Percentiles rank a stretch among this genome's conserved stretches.
These are phyloP conservation scores for Thera obeliscata DNA, from an alignment of 2,888 invertebrate species.

Conservation along the genomic window DNA sequence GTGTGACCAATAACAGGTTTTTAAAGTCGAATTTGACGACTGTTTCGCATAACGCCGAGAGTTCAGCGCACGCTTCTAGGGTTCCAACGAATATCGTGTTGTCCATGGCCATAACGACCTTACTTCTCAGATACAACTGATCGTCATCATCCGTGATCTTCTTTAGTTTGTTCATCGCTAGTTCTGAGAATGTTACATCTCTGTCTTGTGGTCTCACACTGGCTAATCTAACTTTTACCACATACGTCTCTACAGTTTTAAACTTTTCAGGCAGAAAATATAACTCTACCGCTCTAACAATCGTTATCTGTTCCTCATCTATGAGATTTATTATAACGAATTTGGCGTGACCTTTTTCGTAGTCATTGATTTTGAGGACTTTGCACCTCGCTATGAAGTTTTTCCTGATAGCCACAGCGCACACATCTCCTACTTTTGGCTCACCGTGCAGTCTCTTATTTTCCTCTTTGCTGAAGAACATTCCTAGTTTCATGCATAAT, in stretches of 20 bases:
- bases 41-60: constrained; percentile 74
- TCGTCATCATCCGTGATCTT: constrained; percentile 59
- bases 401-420: constrained; percentile 77
- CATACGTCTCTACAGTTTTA: constrained; percentile 72
- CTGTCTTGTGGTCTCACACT: constrained; percentile 70
- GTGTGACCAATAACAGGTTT: constrained; percentile 73
- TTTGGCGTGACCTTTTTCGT: constrained; percentile 60
- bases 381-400: constrained; percentile 83
- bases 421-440: constrained; percentile 83
- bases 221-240: constrained; percentile 65
- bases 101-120: constrained; percentile 84
- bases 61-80: constrained; percentile 82
- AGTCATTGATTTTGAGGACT: constrained; percentile 74
- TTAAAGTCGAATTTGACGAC: constrained; percentile 84
- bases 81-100: constrained; percentile 87
- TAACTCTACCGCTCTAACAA: constrained; percentile 67
- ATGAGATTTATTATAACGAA: constrained; percentile 81
- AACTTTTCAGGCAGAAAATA: constrained; percentile 81
- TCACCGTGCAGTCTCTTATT: constrained; percentile 67
- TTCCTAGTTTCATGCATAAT: constrained; percentile 68
- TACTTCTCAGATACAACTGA: constrained; percentile 69
- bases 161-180: constrained; percentile 60
- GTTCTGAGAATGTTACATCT: constrained; percentile 69
- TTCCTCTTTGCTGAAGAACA: constrained; percentile 64
- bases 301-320: constrained; percentile 83